phyloP scores from a whole-genome alignment of 2,888 invertebrate species.

The Drosophila lacicola region DNA sequence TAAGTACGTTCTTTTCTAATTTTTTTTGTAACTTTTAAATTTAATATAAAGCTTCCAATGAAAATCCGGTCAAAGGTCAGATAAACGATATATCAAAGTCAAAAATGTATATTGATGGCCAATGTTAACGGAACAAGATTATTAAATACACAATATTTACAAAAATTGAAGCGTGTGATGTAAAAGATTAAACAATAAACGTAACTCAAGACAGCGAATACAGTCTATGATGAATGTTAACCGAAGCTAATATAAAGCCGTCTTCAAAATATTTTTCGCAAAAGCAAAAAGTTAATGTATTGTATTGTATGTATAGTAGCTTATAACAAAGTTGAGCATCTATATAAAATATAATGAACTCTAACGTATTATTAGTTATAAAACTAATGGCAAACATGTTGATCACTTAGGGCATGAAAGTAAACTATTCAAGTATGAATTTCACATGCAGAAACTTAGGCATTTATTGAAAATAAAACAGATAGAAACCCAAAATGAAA shows the following conservation, averaged over 20 bases:
- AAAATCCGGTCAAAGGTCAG: conserved; percentile 33
- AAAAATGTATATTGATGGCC: conserved; percentile 39
- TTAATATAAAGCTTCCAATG: conserved; percentile 51
- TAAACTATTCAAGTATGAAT: conserved; percentile 55
- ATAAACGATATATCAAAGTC: conserved; percentile 38
- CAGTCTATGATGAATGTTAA: conserved; percentile 59
- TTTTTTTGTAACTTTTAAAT: conserved; percentile 14
- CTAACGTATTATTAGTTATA: conserved; percentile 61
- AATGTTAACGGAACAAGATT: conserved; percentile 49
- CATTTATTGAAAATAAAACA: conserved; percentile 61
- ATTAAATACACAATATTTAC: conserved; percentile 59
- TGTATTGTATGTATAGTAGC: conserved; percentile 37
- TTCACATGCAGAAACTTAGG: conserved; percentile 65
- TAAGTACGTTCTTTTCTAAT: conserved; percentile 66
- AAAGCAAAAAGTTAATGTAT: conserved; percentile 35
- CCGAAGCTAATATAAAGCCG: conserved; percentile 63
- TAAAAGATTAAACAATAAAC: conserved; percentile 70
- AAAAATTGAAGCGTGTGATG: conserved; percentile 61
- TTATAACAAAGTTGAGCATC: conserved; percentile 63
- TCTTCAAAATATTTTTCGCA: conserved; percentile 55
- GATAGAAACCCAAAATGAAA: conserved; percentile 33
- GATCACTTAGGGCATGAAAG: conserved; percentile 50
- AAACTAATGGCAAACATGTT: conserved; percentile 42
- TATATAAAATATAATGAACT: conserved; percentile 53
- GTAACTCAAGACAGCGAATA: conserved; percentile 79